These are phyloP conservation scores for Pempheris klunzingeri DNA, from an alignment of 2,797 vertebrate species.

Conservation along the genomic window DNA sequence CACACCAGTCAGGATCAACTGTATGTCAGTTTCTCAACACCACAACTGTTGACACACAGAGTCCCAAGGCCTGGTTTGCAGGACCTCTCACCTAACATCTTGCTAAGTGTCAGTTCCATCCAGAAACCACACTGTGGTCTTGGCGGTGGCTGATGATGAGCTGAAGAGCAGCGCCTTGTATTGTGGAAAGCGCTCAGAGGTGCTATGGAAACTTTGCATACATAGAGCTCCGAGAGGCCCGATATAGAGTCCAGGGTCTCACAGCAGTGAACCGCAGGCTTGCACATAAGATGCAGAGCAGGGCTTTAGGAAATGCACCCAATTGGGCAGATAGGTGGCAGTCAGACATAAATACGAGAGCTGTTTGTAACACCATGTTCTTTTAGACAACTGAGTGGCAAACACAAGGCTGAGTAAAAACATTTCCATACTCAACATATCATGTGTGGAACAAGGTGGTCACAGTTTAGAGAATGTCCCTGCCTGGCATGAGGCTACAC, in stretches of 20 bases:
- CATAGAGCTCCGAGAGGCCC: constrained; percentile 54
- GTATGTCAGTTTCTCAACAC: background rate
- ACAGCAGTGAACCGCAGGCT: constrained; percentile 75
- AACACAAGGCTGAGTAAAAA: constrained; percentile 10
- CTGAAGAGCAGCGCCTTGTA: constrained; percentile 62
- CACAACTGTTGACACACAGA: constrained; percentile 15
- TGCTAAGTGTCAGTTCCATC: constrained; percentile 69
- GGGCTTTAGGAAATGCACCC: constrained; percentile 66
- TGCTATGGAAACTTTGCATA: constrained; percentile 79
- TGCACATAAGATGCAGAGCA: constrained; percentile 51
- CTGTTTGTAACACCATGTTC: constrained; percentile 15
- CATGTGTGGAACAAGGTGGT: background rate
- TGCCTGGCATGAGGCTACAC: background rate
- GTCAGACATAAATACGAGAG: constrained; percentile 53
- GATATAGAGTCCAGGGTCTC: constrained; percentile 77
- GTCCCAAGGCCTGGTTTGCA: constrained; percentile 38
- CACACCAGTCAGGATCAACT: constrained; percentile 6
- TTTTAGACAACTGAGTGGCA: constrained; percentile 16
- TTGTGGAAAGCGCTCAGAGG: constrained; percentile 70
- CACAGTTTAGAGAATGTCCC: background rate
- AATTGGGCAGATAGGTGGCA: constrained; percentile 50
- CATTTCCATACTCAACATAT: constrained; percentile 9
- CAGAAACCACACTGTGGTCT: constrained; percentile 82
- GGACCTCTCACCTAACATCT: constrained; percentile 61
- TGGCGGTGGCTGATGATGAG: constrained; percentile 65